Percentiles rank a stretch among this genome's conserved stretches.
Evolutionary conservation across 2,888 invertebrate species (phyloP).

Genomic region (Resseliella maxima): DNA sequence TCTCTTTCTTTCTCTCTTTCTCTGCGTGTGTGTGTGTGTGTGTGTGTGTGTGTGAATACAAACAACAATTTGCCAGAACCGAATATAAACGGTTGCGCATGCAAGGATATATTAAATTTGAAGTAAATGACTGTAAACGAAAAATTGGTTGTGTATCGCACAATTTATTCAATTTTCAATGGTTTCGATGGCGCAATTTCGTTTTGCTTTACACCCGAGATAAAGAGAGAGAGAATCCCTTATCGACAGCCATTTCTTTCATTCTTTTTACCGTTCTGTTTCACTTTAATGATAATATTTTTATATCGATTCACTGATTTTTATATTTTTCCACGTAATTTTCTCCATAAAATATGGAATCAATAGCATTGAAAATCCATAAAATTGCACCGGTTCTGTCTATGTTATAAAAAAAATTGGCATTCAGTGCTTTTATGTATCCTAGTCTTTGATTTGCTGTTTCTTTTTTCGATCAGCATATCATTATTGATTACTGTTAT

Average conservation of each 20-base stretch:
- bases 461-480: background rate
- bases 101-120: conserved; percentile 37
- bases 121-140: conserved; percentile 49
- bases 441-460: conserved; percentile 4
- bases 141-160: conserved; percentile 27
- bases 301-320: conserved; percentile 4
- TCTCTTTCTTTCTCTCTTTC: no score
- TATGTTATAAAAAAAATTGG: background rate
- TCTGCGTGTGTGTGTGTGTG: no score
- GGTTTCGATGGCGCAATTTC: conserved; percentile 5
- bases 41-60: background rate
- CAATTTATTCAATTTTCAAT: conserved; percentile 47
- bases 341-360: conserved; percentile 11
- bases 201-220: background rate
- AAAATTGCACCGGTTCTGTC: background rate
- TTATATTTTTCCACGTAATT: background rate
- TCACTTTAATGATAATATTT: background rate
- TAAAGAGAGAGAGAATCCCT: no score
- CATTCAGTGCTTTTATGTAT: background rate
- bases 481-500: conserved; percentile 1
- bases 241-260: background rate
- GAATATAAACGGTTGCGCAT: conserved; percentile 35
- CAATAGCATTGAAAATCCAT: background rate
- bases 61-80: background rate
- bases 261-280: background rate